Base-by-base conservation (phyloP, 2,888 invertebrate genomes). In the Ophion ellenae region DNA sequence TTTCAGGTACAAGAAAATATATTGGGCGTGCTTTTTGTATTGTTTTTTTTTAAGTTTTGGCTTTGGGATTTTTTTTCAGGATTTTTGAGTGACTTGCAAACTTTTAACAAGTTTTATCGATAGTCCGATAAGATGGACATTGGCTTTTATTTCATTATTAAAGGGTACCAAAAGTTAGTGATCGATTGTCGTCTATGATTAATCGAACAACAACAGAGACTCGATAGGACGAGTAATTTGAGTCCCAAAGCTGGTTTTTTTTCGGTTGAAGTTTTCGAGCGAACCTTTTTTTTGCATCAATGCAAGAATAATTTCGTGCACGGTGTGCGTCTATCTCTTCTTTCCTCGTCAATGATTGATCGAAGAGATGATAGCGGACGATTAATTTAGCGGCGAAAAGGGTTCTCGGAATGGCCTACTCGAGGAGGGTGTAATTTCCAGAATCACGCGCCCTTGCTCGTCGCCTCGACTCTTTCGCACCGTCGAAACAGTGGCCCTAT, bases 361-460 rank as follows among this genome's bases (percentile, higher is more conserved):
- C 75, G 69, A 47, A 75, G 57, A 28, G 24, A 61, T 36, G 36
- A 53, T 64, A 59, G 28, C 10, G 45, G 28, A 59, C 63, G 66
- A 81, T 81, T 75, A 75, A 81, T 75, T 75, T 45, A 69, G 69
- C 36, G n/a, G 6, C 32, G 45, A 67, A 69, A 70, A n/a, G 61
- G 61, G 61, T 61, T 70, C 28, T 69, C 40, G 17, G 71, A 47
- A 67, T 59, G 63, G 64, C 40, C 47, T 47, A 20, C 5, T 67
- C 24, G 53, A 14, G 36, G 28, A 78, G 75, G 64, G 57, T 78
- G 47, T 75, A 59, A 86, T 85, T 87, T 84, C 63, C 61, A 74
- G 79, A 89, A 87, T 90, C 81, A 87, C 86, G 86, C 84, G 87
- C 76, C 75, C 81, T 70, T 74, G 59, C 75, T 84, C 80, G 82